Evolutionary conservation across 2,888 invertebrate genomes (phyloP).

Genomic region (Tachina lurida): DNA sequence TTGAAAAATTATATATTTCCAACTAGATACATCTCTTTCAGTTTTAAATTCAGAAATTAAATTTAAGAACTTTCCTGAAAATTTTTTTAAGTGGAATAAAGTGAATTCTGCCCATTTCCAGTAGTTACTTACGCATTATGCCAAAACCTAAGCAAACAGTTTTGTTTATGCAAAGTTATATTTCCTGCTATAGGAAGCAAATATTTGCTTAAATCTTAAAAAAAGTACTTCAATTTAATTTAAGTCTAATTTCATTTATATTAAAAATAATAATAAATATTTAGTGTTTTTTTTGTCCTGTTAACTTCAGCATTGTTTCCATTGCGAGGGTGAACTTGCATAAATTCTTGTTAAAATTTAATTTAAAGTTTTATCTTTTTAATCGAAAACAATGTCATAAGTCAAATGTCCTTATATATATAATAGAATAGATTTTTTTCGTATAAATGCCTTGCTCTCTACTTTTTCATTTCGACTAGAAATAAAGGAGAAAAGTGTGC

Average conservation of each 20-base stretch:
- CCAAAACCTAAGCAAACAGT: no score
- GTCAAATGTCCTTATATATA: conserved; percentile 60
- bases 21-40: no score
- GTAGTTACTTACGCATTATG: no score
- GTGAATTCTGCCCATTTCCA: no score
- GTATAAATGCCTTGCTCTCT: not conserved
- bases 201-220: not conserved
- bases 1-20: no score
- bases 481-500: conserved; percentile 19
- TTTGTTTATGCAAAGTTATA: no score
- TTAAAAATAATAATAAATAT: conserved; percentile 38
- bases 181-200: no score
- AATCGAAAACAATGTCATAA: conserved; percentile 70
- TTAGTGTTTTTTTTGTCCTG: not conserved
- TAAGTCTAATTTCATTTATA: conserved; percentile 22
- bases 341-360: conserved; percentile 71
- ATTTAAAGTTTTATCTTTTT: conserved; percentile 68
- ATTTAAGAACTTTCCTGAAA: no score
- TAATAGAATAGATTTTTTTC: conserved; percentile 14
- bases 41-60: no score
- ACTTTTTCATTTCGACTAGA: conserved; percentile 39
- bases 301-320: not conserved
- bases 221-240: not conserved
- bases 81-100: no score
- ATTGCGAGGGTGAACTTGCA: conserved; percentile 4